phyloP scores from a whole-genome alignment of 2,797 vertebrate species.

The Aselliscus stoliczkanus region DNA sequence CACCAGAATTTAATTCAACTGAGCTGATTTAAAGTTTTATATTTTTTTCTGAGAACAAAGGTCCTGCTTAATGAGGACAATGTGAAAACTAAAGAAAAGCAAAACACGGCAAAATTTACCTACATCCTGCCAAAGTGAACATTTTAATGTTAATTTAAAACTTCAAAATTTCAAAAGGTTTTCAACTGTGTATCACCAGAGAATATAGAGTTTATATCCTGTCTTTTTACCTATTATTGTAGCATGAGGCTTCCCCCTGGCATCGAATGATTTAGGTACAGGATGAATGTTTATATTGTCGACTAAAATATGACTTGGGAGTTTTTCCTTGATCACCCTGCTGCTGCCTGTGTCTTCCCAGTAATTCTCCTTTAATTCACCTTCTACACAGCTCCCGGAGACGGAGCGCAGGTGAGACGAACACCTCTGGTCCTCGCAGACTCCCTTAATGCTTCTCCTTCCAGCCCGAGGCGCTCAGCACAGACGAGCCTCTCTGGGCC shows the following conservation, averaged over 20 bases:
- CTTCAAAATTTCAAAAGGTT: background rate
- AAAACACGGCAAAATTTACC: background rate
- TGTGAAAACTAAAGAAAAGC: background rate
- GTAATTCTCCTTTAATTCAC: background rate
- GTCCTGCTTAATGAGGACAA: background rate
- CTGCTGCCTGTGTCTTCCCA: background rate
- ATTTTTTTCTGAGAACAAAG: background rate
- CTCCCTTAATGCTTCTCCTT: background rate
- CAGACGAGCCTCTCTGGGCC: too few relatives aligned
- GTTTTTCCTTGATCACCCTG: background rate
- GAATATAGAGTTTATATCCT: background rate
- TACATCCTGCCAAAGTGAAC: background rate
- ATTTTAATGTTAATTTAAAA: background rate
- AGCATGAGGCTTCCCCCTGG: background rate
- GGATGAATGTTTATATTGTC: background rate
- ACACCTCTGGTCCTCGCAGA: background rate
- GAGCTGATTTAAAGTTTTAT: background rate
- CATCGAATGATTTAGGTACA: background rate
- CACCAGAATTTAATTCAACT: background rate
- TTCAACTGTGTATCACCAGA: background rate
- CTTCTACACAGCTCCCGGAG: background rate
- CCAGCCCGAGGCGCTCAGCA: background rate
- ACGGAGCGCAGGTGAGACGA: background rate
- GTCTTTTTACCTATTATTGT: background rate
- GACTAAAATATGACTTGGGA: background rate